A percentile compares a stretch with the other conserved stretches of the same genome.
phyloP scores from a whole-genome alignment of 2,113 vertebrate genomes.

The Loxodonta africana region DNA sequence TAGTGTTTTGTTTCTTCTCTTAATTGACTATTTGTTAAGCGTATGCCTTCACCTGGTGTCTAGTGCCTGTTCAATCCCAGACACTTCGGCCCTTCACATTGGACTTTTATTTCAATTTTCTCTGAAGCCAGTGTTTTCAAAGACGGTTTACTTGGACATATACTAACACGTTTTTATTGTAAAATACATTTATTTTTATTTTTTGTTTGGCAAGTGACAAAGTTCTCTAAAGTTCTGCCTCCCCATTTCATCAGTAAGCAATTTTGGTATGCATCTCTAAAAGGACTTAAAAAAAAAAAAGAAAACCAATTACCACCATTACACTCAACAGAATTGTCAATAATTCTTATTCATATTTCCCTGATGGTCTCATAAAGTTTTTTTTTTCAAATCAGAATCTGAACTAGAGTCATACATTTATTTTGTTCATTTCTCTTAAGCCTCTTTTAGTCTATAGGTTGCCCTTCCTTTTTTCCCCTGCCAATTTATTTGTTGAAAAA shows the following conservation, averaged over 20 bases:
- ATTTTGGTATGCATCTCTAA: neutral
- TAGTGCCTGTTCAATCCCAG: neutral
- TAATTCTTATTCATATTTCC: neutral
- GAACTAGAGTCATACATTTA: neutral
- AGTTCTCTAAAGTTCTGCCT: neutral
- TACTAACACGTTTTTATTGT: neutral
- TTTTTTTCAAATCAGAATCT: neutral
- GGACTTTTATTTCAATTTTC: neutral
- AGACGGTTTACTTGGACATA: slow-evolving; percentile 9
- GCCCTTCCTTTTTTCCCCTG: neutral
- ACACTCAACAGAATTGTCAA: neutral
- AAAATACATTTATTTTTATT: neutral
- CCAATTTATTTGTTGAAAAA: neutral
- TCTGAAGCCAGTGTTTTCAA: slow-evolving; percentile 1
- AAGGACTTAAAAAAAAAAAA: neutral
- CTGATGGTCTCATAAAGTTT: neutral
- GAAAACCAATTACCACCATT: neutral
- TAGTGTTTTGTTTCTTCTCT: neutral
- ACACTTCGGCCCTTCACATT: neutral
- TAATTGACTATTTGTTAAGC: neutral
- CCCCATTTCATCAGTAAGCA: neutral
- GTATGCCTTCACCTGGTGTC: neutral
- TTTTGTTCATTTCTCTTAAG: neutral
- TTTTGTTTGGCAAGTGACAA: neutral
- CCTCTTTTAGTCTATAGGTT: neutral